Percentiles rank a stretch among this genome's conserved stretches.
Conservation (phyloP, 2,113 vertebrate species). For the Ptilorrhoa leucosticta region DNA sequence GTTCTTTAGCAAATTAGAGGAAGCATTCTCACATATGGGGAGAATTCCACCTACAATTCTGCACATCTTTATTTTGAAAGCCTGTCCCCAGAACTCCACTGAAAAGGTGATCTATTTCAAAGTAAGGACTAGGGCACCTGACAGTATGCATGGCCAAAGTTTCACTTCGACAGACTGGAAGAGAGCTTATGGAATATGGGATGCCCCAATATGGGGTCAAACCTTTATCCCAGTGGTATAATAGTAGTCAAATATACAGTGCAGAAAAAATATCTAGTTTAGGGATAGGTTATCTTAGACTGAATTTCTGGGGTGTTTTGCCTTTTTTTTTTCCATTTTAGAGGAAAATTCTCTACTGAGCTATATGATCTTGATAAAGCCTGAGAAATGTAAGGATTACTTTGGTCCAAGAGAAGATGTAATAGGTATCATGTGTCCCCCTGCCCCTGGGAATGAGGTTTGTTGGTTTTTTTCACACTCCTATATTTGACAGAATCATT, state of each 20-base stretch:
- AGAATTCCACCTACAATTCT: neutral
- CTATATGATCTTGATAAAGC: neutral
- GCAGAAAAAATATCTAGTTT: neutral
- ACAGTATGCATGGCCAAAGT: neutral
- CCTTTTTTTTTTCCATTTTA: neutral
- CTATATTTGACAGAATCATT: neutral
- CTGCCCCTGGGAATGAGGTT: fast-evolving
- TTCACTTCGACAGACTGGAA: neutral
- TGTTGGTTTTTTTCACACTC: neutral
- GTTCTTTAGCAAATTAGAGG: neutral
- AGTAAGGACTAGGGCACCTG: neutral
- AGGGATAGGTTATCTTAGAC: neutral
- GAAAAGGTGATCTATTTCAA: neutral
- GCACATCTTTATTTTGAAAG: neutral
- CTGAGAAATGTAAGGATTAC: neutral
- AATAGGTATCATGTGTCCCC: fast-evolving
- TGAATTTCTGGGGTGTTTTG: neutral
- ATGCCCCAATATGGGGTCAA: neutral
- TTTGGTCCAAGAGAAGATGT: neutral
- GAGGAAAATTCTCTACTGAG: neutral
- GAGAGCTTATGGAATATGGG: neutral
- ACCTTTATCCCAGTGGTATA: neutral
- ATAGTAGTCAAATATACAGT: neutral
- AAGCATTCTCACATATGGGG: neutral
- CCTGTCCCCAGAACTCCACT: neutral